Base-by-base conservation (phyloP, 1,140 invertebrate species). In the Globodera ellingtonae region DNA sequence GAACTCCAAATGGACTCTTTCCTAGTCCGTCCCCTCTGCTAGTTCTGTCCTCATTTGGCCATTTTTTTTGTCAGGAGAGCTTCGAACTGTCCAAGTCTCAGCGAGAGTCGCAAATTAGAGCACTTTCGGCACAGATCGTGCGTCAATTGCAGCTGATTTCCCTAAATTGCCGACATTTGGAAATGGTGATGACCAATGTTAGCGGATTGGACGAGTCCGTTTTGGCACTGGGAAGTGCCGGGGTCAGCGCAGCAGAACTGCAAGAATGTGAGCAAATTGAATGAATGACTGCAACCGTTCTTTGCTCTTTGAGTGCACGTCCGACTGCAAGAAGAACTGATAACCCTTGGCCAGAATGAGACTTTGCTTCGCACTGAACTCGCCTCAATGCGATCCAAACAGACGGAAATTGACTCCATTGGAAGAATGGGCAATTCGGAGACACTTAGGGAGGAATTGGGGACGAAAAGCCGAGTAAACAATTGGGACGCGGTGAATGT, bases 1-100 rank as follows among this genome's bases (percentile, higher is more conserved):
- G 82, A 84, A 59, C 35, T 24, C 6, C 83, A 83, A 59, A 84
- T 84, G n/a, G 82, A 83, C 72, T 62, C 73, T 50, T 83, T 83
- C 59, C 65, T 83, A 6, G 75, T 76, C 9, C 6, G 21, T 35
- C 18, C 15, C 52, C 52, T 48, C 47, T 44, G 21, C 18, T 21
- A 15, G 24, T 48, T 48, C 59, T 9, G n/a, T 67, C 46, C n/a
- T 35, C 52, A 76, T 59, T 56, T 21, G 15, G 35, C 35, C 35
- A 35, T 35, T 24, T 24, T 24, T 21, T 56, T 67, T 44, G 15
- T 24, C 46, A 76, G 75, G 70, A 84, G 7, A 56, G 21, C n/a
- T 83, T 82, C 72, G 83, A 83, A 21, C 52, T 48, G 52, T 44
- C 69, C 7, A 85, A 84, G 24, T 21, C 21, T 18, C 70, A 84